Conservation (phyloP, 2,888 invertebrate genomes). For the Drosophila subquinaria region DNA sequence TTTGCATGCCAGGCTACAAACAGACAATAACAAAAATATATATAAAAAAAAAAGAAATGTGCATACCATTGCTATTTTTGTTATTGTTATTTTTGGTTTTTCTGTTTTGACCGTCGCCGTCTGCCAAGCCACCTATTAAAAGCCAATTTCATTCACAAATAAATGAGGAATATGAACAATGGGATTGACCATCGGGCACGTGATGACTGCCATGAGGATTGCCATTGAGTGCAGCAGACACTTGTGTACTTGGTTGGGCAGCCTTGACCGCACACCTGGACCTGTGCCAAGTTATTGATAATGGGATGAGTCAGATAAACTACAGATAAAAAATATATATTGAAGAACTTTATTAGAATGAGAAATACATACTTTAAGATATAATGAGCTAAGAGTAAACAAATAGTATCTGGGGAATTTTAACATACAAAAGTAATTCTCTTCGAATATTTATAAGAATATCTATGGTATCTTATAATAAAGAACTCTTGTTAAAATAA, state of each 20-base stretch:
- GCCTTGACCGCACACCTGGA: conserved; percentile 53
- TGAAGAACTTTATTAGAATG: background rate
- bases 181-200: conserved; percentile 40
- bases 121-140: conserved; percentile 69
- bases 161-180: conserved; percentile 35
- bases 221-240: conserved; percentile 18
- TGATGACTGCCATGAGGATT: conserved; percentile 26
- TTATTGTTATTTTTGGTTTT: conserved; percentile 20
- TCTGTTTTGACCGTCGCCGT: conserved; percentile 28
- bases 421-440: no score
- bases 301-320: background rate
- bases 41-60: conserved; percentile 46
- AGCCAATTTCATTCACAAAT: conserved; percentile 73
- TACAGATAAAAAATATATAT: background rate
- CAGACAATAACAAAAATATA: conserved; percentile 42
- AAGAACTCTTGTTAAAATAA: background rate
- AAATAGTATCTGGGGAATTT: background rate
- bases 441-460: background rate
- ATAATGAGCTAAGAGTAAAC: background rate
- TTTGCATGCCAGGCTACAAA: conserved; percentile 42
- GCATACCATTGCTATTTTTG: conserved; percentile 56
- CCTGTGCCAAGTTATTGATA: conserved; percentile 35
- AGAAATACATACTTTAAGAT: background rate
- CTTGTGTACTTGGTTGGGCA: conserved; percentile 12
- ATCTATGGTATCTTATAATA: background rate